Evolutionary conservation across 2,888 invertebrate genomes (phyloP).

Genomic region (Drosophila colorata): DNA sequence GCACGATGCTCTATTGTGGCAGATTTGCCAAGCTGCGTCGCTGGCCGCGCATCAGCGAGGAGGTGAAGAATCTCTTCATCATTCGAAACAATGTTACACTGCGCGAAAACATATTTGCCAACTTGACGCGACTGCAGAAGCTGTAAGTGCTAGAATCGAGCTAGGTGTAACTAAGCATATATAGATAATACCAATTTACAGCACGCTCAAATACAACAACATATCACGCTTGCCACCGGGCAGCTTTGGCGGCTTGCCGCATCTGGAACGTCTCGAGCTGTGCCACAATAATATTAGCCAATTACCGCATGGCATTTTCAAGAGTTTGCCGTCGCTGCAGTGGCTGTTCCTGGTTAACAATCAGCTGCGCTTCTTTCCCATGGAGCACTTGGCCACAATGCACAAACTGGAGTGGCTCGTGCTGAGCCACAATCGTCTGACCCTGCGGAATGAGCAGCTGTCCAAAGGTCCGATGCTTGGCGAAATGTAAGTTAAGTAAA

Average conservation of each 20-base stretch:
- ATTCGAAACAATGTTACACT: conserved; percentile 82
- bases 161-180: background rate
- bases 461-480: conserved; percentile 85
- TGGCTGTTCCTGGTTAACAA: conserved; percentile 86
- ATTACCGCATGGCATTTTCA: conserved; percentile 84
- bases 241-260: conserved; percentile 74
- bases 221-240: conserved; percentile 83
- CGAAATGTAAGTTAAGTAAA: conserved; percentile 85
- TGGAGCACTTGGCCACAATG: conserved; percentile 85
- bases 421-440: conserved; percentile 86
- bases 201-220: conserved; percentile 83
- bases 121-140: conserved; percentile 68
- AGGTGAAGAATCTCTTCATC: conserved; percentile 82
- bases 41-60: conserved; percentile 73
- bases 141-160: conserved; percentile 68
- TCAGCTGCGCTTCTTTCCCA: conserved; percentile 84
- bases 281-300: conserved; percentile 81
- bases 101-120: conserved; percentile 70
- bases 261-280: conserved; percentile 80
- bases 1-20: conserved; percentile 78
- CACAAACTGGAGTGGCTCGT: conserved; percentile 85
- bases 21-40: conserved; percentile 68
- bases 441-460: conserved; percentile 85
- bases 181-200: conserved; percentile 29
- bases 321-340: conserved; percentile 84